Base-by-base conservation (phyloP, 1,140 invertebrate genomes). In the Hylaeus volcanicus region DNA sequence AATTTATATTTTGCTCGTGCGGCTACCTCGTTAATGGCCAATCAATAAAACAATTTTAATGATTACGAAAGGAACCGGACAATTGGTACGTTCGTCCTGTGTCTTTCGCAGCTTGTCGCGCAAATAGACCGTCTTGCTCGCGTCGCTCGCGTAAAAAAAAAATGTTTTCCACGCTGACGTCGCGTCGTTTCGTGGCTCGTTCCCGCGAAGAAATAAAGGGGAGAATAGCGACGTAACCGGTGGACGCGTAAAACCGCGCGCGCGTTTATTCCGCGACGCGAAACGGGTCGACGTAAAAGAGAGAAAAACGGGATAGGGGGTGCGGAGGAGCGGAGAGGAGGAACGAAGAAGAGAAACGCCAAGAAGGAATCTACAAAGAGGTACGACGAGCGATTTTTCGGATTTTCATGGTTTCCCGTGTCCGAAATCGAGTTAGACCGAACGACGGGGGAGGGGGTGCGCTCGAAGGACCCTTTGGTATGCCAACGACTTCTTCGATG, bases 101-200 rank as follows among this genome's bases (percentile, higher is more conserved):
- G 26, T 26, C 41, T 39, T 0, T 45, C 43, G 43, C 3, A 45
- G 43, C 3, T 45, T 9, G 51, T 51, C 51, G 51, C 51, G 8
- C 55, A 14, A 56, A 56, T 43, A 6, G 68, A 56, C 12, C 5
- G 55, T 79, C 72, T 45, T 78, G 37, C 58, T 75, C 53, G 60
- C 39, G 69, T 43, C 5, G 45, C 61, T 37, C 64, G 68, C 70
- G 45, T 45, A 48, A 48, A 70, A 53, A 55, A 70, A 70, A 65
- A 72, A 41, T 53, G 26, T 37, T 37, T 58, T n/a, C 37, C 39
- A n/a, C 48, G 37, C 43, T 43, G 48, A 58, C 77, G 70, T 80
- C 78, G 66, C 77, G 70, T 80, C 78, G 78, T 70, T 74, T 80
- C 64, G 77, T 83, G 70, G 65, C 68, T 77, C 73, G 72, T 83